Evolutionary conservation across 2,113 vertebrate genomes (phyloP).

Genomic region (Lampris megalopsis): DNA sequence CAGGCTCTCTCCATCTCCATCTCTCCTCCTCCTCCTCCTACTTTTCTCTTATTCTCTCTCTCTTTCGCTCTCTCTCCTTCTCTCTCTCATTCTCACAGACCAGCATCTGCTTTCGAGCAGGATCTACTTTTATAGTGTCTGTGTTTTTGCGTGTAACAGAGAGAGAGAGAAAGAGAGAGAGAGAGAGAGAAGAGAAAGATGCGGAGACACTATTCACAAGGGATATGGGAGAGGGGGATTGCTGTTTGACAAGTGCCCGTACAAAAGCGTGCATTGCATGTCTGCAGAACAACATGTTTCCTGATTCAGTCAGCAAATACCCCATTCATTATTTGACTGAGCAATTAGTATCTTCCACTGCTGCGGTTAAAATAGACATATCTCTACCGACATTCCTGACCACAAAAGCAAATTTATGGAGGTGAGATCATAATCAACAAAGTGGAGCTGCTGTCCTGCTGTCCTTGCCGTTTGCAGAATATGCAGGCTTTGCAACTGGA

Average conservation of each 20-base stretch:
- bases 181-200: slow-evolving; percentile 17
- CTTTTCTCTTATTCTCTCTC: slow-evolving; percentile 42
- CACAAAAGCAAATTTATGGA: slow-evolving; percentile 41
- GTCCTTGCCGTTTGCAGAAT: slow-evolving; percentile 14
- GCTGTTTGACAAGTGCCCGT: slow-evolving; percentile 21
- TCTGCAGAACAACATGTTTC: slow-evolving; percentile 29
- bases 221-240: slow-evolving; percentile 21
- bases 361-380: slow-evolving; percentile 34
- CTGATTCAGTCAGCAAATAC: slow-evolving; percentile 52
- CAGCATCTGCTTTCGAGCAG: slow-evolving; percentile 43
- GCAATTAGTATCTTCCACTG: slow-evolving; percentile 55
- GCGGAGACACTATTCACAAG: slow-evolving; percentile 44
- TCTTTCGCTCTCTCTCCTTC: slow-evolving; percentile 6
- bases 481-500: slow-evolving; percentile 8
- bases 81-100: slow-evolving; percentile 32
- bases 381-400: slow-evolving; percentile 38
- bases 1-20: slow-evolving; percentile 78
- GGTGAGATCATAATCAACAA: slow-evolving; percentile 52
- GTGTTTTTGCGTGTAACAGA: slow-evolving; percentile 15
- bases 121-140: slow-evolving; percentile 39
- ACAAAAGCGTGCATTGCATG: slow-evolving; percentile 2
- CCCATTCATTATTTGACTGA: slow-evolving; percentile 32
- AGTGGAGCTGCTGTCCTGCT: slow-evolving; percentile 3
- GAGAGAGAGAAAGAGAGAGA: slow-evolving; percentile 16
- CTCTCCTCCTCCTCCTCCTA: slow-evolving; percentile 63